phyloP scores from a whole-genome alignment of 1,140 invertebrate species.

The Kradibia gibbosae region DNA sequence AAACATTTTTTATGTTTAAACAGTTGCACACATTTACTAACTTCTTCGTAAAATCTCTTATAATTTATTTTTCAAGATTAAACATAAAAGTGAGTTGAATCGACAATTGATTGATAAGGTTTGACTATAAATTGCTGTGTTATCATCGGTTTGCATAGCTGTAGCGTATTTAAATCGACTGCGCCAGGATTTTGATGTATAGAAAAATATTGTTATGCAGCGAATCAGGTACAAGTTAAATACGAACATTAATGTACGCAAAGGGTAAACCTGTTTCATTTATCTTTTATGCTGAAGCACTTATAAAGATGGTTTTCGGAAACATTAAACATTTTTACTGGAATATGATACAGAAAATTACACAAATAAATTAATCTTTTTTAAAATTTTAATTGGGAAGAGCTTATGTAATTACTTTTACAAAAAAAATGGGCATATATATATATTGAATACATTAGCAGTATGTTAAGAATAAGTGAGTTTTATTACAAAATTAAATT shows the following conservation, averaged over 20 bases:
- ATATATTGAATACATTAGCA: too few relatives aligned
- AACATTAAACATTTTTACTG: not conserved
- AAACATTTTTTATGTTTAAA: too few relatives aligned
- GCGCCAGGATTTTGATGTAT: not conserved
- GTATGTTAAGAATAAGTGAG: too few relatives aligned
- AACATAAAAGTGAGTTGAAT: not conserved
- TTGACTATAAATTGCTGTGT: not conserved
- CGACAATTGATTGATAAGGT: constrained; percentile 19
- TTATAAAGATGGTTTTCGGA: not conserved
- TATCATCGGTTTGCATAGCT: constrained; percentile 1
- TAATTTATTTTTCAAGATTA: not conserved
- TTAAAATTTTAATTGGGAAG: too few relatives aligned
- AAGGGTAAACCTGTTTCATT: not conserved
- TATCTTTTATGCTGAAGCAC: not conserved
- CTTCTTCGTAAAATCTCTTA: not conserved
- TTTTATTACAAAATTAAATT: too few relatives aligned
- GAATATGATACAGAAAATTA: not conserved
- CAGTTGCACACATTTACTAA: too few relatives aligned
- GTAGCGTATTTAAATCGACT: not conserved
- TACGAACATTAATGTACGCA: not conserved
- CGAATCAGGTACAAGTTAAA: not conserved
- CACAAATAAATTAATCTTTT: not conserved
- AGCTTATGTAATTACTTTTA: too few relatives aligned
- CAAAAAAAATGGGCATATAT: too few relatives aligned
- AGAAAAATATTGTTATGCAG: not conserved